Evolutionary conservation across 2,797 vertebrate species (phyloP), one percentile per base, ranked within the genome.

Genomic region (Lagorchestes hirsutus): DNA sequence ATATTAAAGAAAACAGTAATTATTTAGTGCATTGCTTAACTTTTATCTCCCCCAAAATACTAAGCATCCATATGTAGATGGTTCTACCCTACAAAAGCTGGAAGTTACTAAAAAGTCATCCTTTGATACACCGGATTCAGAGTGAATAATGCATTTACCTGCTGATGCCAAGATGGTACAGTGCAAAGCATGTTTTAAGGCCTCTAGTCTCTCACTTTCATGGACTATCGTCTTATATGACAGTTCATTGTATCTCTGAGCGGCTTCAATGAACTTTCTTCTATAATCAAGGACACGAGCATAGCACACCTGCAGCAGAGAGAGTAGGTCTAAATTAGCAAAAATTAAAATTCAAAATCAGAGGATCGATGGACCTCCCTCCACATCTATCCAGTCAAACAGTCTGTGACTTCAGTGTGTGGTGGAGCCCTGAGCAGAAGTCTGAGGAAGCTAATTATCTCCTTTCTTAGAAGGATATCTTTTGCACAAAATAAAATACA

Each of bases 181-280:
- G 98, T 99, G 99, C 93, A 99, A 98, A 22, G 99, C 99, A 31
- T 99, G 99, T 91, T 99, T 99, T 98, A 99, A 90, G n/a, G 99
- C 99, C 98, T 99, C 99, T 96, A 99, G 99, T 27, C 99, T 99
- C 97, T 99, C 99, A 0, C 97, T 99, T 98, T 99, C 99, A 3
- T 99, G 99, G 93, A 99, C 99, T 82, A 99, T 99, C 90, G 99
- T 99, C 97, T 99, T 99, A 97, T 99, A 99, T 0, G 99, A 99
- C 54, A 99, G 99, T 97, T 99, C 99, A 0, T 99, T 99, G 98
- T 99, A 99, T 95, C 99, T 99, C 59, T 99, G 99, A 57, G 99
- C 99, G 62, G 99, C 99, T 98, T 99, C 99, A 54, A 99, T 99
- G 97, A 99, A 99, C 98, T 99, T 99, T 97, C 99, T 99, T 98